Percentiles rank a stretch among this genome's conserved stretches.
Conservation (phyloP, 2,113 vertebrate genomes). For the Epinephelus cyanopodus region DNA sequence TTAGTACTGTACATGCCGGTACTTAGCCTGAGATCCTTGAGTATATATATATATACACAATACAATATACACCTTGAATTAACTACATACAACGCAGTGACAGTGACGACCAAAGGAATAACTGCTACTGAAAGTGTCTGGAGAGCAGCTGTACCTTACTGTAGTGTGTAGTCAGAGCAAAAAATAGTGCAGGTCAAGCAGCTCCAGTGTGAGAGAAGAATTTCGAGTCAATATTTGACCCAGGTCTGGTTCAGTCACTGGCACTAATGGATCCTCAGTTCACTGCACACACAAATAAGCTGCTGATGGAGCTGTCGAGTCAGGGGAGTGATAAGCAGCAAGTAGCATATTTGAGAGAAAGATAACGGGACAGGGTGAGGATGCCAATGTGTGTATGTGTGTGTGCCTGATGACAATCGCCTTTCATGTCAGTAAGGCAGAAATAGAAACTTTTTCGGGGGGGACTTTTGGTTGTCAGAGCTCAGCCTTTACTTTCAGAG, state of each 20-base stretch:
- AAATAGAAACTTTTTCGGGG: neutral
- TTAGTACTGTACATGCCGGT: too few species aligned
- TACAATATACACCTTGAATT: neutral
- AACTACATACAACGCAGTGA: neutral
- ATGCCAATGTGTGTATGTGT: neutral
- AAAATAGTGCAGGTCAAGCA: neutral
- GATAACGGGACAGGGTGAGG: neutral
- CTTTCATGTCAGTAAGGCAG: neutral
- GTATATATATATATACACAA: too few species aligned
- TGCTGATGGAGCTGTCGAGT: constrained; percentile 50
- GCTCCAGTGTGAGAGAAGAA: neutral
- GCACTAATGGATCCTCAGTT: constrained; percentile 61
- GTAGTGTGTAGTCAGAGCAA: neutral
- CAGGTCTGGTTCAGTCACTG: constrained; percentile 42
- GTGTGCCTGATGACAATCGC: neutral
- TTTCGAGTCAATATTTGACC: constrained; percentile 22
- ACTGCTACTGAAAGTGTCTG: neutral
- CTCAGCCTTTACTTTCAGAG: too few species aligned
- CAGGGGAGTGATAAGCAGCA: constrained; percentile 13
- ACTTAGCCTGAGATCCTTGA: too few species aligned
- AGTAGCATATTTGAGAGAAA: neutral
- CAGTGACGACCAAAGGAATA: neutral
- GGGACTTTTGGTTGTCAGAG: neutral
- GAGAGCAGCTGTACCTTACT: neutral
- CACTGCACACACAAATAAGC: constrained; percentile 65